Conservation (phyloP, 2,888 invertebrate genomes). For the Agrochola litura region DNA sequence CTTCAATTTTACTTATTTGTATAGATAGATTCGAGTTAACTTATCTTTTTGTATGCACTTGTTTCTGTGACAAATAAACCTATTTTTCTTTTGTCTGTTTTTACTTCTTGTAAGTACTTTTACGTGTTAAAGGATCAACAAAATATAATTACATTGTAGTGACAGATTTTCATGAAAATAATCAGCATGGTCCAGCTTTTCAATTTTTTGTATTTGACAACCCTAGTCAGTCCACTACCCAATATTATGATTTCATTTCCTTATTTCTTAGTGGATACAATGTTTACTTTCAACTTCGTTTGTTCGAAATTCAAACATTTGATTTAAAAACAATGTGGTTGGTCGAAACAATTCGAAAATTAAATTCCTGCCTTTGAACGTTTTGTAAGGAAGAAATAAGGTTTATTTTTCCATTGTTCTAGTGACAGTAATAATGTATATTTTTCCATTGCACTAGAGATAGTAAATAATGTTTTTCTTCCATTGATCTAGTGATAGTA, state of each 20-base stretch:
- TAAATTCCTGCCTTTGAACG: constrained; percentile 3
- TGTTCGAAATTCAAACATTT: constrained; percentile 35
- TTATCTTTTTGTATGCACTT: too few relatives aligned
- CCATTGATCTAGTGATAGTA: too few relatives aligned
- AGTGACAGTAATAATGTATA: not conserved
- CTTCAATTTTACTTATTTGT: too few relatives aligned
- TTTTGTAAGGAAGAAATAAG: not conserved
- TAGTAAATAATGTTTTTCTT: too few relatives aligned
- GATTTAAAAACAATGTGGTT: constrained; percentile 1
- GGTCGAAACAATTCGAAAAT: constrained; percentile 28
- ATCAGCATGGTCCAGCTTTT: not conserved
- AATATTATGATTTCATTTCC: constrained; percentile 39
- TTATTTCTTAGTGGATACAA: constrained; percentile 8
- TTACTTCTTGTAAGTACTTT: not conserved
- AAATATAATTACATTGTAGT: not conserved
- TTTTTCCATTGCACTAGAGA: too few relatives aligned
- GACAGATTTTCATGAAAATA: not conserved
- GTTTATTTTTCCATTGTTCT: not conserved
- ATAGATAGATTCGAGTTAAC: too few relatives aligned
- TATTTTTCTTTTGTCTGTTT: too few relatives aligned
- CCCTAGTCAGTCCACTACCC: not conserved
- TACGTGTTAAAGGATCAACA: not conserved
- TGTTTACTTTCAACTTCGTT: constrained; percentile 33
- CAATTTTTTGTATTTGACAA: not conserved
- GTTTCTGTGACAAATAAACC: too few relatives aligned